Conservation (phyloP, 2,113 vertebrate species). For the Hippocampus guttulatus region DNA sequence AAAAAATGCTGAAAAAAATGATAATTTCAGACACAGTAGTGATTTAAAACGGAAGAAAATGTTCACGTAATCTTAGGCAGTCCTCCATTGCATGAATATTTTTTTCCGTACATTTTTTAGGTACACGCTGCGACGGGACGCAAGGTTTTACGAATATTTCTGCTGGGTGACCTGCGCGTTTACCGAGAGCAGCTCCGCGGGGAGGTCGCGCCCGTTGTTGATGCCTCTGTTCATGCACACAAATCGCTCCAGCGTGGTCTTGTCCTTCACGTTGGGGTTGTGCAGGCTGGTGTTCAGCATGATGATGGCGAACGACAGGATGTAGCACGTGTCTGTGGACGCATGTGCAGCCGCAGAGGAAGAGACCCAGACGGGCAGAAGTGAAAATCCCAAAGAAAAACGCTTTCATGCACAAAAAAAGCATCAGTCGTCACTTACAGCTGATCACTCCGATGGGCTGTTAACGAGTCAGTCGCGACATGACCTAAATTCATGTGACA, state of each 20-base stretch:
- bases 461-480: no score
- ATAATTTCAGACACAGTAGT: neutral
- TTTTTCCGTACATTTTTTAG: no score
- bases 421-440: no score
- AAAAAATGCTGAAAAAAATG: neutral
- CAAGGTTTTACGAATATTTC: no score
- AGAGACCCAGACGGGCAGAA: neutral
- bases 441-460: no score
- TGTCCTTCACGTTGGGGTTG: constrained; percentile 94
- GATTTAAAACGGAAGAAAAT: neutral
- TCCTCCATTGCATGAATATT: no score
- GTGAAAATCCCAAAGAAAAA: neutral
- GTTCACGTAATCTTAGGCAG: no score
- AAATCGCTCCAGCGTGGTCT: constrained; percentile 86
- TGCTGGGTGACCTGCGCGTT: constrained; percentile 2
- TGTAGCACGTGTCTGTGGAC: constrained; percentile 88
- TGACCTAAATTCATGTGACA: no score
- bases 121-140: no score
- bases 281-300: constrained; percentile 97
- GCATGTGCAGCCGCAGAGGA: neutral
- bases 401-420: neutral
- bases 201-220: constrained; percentile 83
- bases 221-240: constrained; percentile 91
- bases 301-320: constrained; percentile 94
- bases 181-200: constrained; percentile 82